Base-by-base conservation (phyloP, 53 echinoderm and acorn worm genomes). In the Patiria pectinifera region DNA sequence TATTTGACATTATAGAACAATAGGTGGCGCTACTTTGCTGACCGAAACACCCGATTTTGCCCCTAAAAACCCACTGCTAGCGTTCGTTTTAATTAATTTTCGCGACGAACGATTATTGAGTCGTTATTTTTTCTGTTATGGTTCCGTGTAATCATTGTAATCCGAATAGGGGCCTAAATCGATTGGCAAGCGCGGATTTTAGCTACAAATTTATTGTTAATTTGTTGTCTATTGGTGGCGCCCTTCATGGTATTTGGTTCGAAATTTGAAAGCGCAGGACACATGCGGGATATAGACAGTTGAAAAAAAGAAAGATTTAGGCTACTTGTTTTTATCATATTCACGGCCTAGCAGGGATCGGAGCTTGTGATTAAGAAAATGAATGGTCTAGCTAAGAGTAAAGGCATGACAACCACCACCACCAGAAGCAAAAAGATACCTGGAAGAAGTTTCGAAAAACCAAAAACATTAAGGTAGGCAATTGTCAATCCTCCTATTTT, bases 401-500 rank as follows among this genome's bases (percentile, higher is more conserved):
- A 87, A 87, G 43, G 60, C 44, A 43, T 15, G 15, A 66, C 62
- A 35, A 26, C 74, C 26, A 77, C 87, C 4, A 60, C n/a, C 12
- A 9, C 25, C 16, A 76, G 87, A 60, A 53, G 60, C 44, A 87
- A 87, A 78, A 78, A 23, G 9, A 21, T 87, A 18, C 49, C 87
- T 9, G 78, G 77, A 46, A 77, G 71, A 60, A 61, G 49, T 78
- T 87, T 87, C 47, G 87, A 87, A 26, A 87, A 87, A 53, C 87
- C 77, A 8, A 87, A 87, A 44, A 87, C 87, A 18, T 76, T 87
- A 35, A 87, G 87, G 87, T 87, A 77, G 76, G 15, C 23, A 11
- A 66, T 35, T 35, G 35, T 35, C 35, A 35, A n/a, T n/a, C n/a
- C n/a, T 35, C 35, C 35, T 35, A 35, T 35, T 35, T 35, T 35